Conservation (phyloP, 2,113 vertebrate species). For the Ranitomeya variabilis region DNA sequence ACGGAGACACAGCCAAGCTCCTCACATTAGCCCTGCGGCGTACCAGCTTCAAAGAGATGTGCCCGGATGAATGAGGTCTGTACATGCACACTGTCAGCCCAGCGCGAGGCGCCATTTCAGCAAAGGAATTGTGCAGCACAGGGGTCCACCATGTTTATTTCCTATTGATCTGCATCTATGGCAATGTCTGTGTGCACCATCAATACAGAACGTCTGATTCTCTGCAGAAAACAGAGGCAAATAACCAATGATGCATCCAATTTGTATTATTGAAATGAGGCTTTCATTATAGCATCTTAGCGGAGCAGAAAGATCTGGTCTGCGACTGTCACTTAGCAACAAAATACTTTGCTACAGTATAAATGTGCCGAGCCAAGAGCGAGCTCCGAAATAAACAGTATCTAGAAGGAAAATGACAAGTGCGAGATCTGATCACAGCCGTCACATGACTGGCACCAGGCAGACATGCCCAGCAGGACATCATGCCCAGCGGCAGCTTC, state of each 20-base stretch:
- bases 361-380: neutral
- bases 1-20: neutral
- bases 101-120: neutral
- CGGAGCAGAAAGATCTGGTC: neutral
- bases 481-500: neutral
- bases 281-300: neutral
- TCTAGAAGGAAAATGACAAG: neutral
- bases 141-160: neutral
- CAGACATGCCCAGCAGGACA: neutral
- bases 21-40: neutral
- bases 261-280: neutral
- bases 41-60: neutral
- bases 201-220: too few relatives aligned
- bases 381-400: neutral
- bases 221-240: too few relatives aligned
- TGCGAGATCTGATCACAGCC: neutral
- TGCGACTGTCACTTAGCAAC: slow-evolving; percentile 2
- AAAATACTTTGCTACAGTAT: neutral
- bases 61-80: neutral
- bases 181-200: too few relatives aligned
- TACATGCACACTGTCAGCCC: neutral
- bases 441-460: neutral
- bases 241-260: too few relatives aligned
- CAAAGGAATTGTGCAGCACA: neutral
- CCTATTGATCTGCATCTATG: neutral